These are phyloP conservation scores for Neomonachus schauinslandi DNA, from an alignment of 2,113 vertebrate genomes.

Conservation along the genomic window DNA sequence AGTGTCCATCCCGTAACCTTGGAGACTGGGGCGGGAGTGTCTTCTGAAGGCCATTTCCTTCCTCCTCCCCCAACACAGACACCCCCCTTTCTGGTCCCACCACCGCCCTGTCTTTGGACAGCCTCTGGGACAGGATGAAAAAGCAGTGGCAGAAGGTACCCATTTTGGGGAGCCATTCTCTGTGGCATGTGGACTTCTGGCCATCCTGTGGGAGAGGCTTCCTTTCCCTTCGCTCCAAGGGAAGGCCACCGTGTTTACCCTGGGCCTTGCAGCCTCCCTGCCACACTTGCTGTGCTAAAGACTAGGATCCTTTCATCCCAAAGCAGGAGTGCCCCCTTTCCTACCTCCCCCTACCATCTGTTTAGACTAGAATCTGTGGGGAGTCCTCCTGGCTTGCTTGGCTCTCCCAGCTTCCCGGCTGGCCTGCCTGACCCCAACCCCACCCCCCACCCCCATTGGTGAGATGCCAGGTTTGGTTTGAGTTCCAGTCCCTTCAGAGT, in stretches of 20 bases:
- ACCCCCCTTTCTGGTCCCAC: not conserved
- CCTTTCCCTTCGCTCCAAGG: not conserved
- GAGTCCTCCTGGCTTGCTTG: not conserved
- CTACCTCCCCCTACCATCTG: not conserved
- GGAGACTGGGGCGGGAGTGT: not conserved
- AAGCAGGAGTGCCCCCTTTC: not conserved
- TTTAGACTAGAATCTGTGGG: constrained; percentile 54
- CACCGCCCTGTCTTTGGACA: not conserved
- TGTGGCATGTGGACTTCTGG: not conserved
- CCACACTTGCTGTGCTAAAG: not conserved
- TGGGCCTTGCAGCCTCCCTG: not conserved
- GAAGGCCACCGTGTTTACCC: not conserved
- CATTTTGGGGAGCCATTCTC: not conserved
- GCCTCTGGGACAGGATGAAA: not conserved
- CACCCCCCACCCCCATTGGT: not conserved
- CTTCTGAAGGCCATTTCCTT: constrained; percentile 6
- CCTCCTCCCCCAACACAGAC: not conserved
- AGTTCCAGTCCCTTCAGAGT: not conserved
- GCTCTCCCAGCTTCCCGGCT: not conserved
- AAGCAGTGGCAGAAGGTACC: not conserved
- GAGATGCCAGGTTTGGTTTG: not conserved
- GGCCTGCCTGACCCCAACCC: not conserved
- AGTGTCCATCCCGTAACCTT: not conserved
- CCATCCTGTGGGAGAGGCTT: not conserved
- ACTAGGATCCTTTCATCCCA: constrained; percentile 6